Base-by-base conservation (phyloP, 2,888 invertebrate species). In the Hoplodrina blanda region DNA sequence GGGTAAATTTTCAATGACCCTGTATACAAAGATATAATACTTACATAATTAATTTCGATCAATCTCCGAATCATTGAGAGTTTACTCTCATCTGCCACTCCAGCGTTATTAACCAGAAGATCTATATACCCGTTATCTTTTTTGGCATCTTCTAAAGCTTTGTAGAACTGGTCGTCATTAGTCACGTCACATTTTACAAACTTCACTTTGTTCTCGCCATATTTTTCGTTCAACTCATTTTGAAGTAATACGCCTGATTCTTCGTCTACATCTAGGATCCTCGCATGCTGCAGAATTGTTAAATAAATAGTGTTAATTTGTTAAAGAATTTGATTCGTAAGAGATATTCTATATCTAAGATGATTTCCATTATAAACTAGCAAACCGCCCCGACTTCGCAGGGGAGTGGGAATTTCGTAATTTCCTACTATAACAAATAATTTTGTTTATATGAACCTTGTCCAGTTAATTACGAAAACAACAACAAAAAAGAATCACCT, bases 101-200 rank as follows among this genome's bases (percentile, higher is more conserved):
- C 91, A 49, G 91, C 92, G 62, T 90, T 90, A 59, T 92, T 92
- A 7, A 92, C 72, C 8, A 92, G 85, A 0, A 90, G 67, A 62
- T 92, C 90, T 17, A 91, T 81, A 55, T 78, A 77, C 0, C 82
- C 87, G 7, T 86, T 69, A 0, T 85, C 79, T 10, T 85, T 71
- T 44, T 80, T 68, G 0, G 85, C 80, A 46, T 62, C 67, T 10
- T 88, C 79, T 52, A 87, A 89, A 2, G 84, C 87, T 8, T 56
- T 78, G 30, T 83, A 73, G 10, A 92, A 76, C 63, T 87, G 75
- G 1, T 86, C 83, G 10, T 89, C 87, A 10, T 84, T 82, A 0
- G 88, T 87, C 33, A 90, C 88, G 46, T 92, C 92, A 78, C 90
- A 91, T 80, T 85, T 85, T n/a, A 87, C 77, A 66, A 88, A 92